These are phyloP conservation scores for Cephus runcator DNA, from an alignment of 2,888 invertebrate genomes.

Conservation along the genomic window DNA sequence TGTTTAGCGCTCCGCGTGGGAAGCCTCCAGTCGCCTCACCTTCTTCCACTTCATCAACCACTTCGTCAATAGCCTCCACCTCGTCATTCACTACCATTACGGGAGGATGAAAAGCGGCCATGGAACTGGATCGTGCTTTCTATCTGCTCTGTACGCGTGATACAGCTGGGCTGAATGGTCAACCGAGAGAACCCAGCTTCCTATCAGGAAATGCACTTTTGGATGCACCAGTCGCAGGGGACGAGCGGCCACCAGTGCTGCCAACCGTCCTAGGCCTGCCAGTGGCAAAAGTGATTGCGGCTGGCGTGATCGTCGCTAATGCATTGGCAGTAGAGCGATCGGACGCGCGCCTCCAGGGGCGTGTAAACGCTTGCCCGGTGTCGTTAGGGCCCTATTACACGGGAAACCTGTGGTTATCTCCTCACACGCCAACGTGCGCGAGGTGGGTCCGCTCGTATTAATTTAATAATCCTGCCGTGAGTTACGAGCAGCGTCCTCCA, in stretches of 20 bases:
- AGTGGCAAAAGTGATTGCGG: neutral
- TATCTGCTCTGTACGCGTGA: neutral
- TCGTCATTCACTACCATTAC: neutral
- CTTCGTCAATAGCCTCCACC: neutral
- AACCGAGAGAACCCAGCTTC: neutral
- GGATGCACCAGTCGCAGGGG: neutral
- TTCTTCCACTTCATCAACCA: neutral
- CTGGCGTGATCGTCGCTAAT: neutral
- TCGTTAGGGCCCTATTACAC: slow-evolving; percentile 40
- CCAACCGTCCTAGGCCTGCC: neutral
- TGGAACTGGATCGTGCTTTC: neutral
- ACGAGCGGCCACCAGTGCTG: neutral
- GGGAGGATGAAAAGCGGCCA: neutral
- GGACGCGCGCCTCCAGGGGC: slow-evolving; percentile 22
- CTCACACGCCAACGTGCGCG: slow-evolving; percentile 29
- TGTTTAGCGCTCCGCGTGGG: slow-evolving; percentile 55
- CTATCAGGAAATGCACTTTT: neutral
- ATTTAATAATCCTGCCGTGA: slow-evolving; percentile 43
- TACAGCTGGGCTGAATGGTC: neutral
- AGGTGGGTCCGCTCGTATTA: slow-evolving; percentile 37
- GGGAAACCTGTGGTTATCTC: slow-evolving; percentile 40
- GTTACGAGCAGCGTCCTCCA: slow-evolving; percentile 35
- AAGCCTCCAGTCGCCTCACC: slow-evolving; percentile 32
- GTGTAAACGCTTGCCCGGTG: slow-evolving; percentile 33
- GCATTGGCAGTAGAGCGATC: slow-evolving; percentile 3